phyloP scores from a whole-genome alignment of 2,888 invertebrate genomes.

The Thelaira solivaga region DNA sequence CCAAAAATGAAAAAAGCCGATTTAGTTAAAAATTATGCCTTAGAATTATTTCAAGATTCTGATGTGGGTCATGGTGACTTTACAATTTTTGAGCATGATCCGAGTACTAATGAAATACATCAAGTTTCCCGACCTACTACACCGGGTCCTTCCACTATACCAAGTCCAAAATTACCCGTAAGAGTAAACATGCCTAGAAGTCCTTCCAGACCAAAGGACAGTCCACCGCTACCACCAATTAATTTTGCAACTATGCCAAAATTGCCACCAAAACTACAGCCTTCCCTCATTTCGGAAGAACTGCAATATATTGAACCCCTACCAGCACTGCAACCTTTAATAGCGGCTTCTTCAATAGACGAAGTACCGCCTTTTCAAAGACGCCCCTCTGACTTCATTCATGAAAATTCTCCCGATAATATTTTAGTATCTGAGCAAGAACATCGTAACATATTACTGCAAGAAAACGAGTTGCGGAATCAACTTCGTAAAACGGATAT shows the following conservation, averaged over 20 bases:
- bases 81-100: slow-evolving; percentile 75
- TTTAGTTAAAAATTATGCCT: slow-evolving; percentile 73
- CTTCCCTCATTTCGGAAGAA: slow-evolving; percentile 63
- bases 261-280: slow-evolving; percentile 57
- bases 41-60: slow-evolving; percentile 73
- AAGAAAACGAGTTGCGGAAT: slow-evolving; percentile 76
- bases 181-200: slow-evolving; percentile 65
- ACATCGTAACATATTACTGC: slow-evolving; percentile 74
- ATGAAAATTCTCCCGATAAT: slow-evolving; percentile 76
- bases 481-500: slow-evolving; percentile 66
- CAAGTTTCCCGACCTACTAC: slow-evolving; percentile 65
- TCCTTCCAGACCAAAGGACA: slow-evolving; percentile 72
- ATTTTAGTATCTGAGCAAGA: slow-evolving; percentile 75
- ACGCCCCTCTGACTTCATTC: slow-evolving; percentile 72
- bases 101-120: slow-evolving; percentile 75
- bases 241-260: slow-evolving; percentile 74
- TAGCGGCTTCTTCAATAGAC: slow-evolving; percentile 54
- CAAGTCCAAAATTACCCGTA: slow-evolving; percentile 66
- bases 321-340: slow-evolving; percentile 66
- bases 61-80: slow-evolving; percentile 76
- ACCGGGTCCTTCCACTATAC: slow-evolving; percentile 33
- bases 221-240: slow-evolving; percentile 77
- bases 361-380: slow-evolving; percentile 70
- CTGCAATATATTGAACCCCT: slow-evolving; percentile 73
- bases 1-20: slow-evolving; percentile 75